These are phyloP conservation scores for Thereva unica DNA, from an alignment of 2,888 invertebrate species.

Conservation along the genomic window DNA sequence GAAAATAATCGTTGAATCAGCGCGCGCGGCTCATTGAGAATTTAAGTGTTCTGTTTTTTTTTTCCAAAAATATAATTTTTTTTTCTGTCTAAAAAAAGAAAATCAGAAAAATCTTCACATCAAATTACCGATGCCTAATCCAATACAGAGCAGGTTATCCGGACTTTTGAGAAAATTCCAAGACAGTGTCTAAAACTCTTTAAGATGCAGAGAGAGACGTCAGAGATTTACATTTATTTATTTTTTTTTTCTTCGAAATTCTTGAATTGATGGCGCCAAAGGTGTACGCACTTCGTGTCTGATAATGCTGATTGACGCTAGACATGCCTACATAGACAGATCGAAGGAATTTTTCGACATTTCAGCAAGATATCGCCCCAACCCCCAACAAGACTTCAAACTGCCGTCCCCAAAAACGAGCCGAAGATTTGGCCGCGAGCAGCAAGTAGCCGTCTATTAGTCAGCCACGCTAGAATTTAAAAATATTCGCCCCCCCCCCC, in stretches of 20 bases:
- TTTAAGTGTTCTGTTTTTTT: no score
- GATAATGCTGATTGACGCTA: background rate
- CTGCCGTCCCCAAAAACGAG: no score
- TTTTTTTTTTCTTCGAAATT: no score
- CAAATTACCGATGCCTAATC: background rate
- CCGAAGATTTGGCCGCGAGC: background rate
- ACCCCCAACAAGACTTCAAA: constrained; percentile 9
- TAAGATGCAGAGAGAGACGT: no score
- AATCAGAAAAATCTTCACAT: constrained; percentile 12
- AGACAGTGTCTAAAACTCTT: constrained; percentile 20
- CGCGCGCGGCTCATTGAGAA: background rate
- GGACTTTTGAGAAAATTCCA: constrained; percentile 29
- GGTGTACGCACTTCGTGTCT: background rate
- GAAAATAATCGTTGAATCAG: constrained; percentile 27
- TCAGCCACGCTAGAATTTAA: constrained; percentile 14
- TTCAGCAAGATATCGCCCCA: no score
- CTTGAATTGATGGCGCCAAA: constrained; percentile 17
- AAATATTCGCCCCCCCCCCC: constrained; percentile 12
- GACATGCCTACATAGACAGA: no score
- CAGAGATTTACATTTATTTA: background rate
- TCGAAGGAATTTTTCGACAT: no score
- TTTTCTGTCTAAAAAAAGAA: constrained; percentile 1
- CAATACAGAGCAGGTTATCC: constrained; percentile 4
- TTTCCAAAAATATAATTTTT: no score
- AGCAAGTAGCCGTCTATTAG: constrained; percentile 2